Percentiles rank a stretch among this genome's conserved stretches.
Evolutionary conservation across 2,888 invertebrate genomes (phyloP).

Genomic region (Drosophila borborema): DNA sequence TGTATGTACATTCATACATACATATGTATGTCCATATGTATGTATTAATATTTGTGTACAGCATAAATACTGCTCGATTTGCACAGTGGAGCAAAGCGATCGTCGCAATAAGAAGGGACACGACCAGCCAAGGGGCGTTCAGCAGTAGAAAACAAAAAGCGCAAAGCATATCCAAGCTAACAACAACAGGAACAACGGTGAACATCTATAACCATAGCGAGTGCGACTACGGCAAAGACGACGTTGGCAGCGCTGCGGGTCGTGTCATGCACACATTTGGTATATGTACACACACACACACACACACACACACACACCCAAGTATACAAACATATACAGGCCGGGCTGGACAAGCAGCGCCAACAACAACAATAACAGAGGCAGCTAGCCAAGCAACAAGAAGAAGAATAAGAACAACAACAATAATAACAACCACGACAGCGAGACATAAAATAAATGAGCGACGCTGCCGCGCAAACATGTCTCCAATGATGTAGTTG

Average conservation of each 20-base stretch:
- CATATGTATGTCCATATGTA: background rate
- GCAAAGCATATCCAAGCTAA: conserved; percentile 43
- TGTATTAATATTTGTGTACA: background rate
- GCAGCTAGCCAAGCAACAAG: conserved; percentile 57
- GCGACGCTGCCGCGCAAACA: conserved; percentile 76
- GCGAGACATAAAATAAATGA: conserved; percentile 77
- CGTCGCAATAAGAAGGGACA: conserved; percentile 9
- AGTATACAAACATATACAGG: conserved; percentile 19
- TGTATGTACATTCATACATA: background rate
- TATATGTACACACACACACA: conserved; percentile 35
- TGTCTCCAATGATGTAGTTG: conserved; percentile 67
- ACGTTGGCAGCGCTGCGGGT: conserved; percentile 63
- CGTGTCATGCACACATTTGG: conserved; percentile 72
- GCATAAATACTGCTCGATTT: conserved; percentile 13
- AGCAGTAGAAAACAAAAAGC: conserved; percentile 36
- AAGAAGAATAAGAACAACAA: conserved; percentile 30
- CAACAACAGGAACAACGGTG: conserved; percentile 22
- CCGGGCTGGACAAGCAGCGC: conserved; percentile 41
- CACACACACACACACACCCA: conserved; percentile 9
- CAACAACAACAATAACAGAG: conserved; percentile 49
- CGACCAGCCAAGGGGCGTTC: conserved; percentile 15
- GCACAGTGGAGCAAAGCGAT: conserved; percentile 33
- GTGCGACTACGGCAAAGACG: conserved; percentile 30
- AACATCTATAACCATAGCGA: conserved; percentile 40
- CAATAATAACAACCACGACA: conserved; percentile 45